Evolutionary conservation across 2,113 vertebrate genomes (phyloP).

Genomic region (Mystacornis crossleyi): DNA sequence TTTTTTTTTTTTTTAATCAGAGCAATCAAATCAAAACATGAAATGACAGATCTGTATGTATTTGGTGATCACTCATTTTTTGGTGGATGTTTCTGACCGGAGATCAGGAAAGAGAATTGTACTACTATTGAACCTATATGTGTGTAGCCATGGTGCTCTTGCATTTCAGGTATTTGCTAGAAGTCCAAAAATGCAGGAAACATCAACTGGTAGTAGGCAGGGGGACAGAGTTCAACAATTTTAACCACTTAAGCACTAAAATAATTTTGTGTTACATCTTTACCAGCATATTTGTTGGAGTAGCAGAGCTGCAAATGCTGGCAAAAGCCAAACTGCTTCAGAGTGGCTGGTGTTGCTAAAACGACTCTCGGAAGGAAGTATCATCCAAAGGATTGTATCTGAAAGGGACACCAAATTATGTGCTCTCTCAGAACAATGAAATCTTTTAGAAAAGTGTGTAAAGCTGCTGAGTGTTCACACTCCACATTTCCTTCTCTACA

Average conservation of each 20-base stretch:
- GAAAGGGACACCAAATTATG: not conserved
- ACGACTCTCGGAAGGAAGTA: not conserved
- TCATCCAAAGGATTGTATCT: not conserved
- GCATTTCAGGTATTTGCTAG: not conserved
- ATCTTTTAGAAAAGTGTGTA: not conserved
- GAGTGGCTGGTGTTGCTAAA: not conserved
- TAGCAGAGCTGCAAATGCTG: not conserved
- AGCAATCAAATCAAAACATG: not conserved
- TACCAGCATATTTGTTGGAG: not conserved
- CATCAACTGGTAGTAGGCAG: not conserved
- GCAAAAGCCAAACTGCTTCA: not conserved
- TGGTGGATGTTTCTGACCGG: not conserved
- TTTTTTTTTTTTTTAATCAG: not conserved
- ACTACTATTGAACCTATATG: accelerated
- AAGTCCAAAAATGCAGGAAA: not conserved
- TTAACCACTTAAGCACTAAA: not conserved
- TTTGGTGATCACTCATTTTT: not conserved
- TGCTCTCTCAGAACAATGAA: not conserved
- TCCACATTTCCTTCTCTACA: not conserved
- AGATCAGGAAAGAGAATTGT: not conserved
- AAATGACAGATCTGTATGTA: not conserved
- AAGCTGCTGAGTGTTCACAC: not conserved
- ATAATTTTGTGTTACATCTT: not conserved
- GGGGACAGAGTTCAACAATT: not conserved
- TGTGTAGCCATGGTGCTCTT: not conserved